Evolutionary conservation across 2,113 vertebrate genomes (phyloP).

Genomic region (Heliornis fulica): DNA sequence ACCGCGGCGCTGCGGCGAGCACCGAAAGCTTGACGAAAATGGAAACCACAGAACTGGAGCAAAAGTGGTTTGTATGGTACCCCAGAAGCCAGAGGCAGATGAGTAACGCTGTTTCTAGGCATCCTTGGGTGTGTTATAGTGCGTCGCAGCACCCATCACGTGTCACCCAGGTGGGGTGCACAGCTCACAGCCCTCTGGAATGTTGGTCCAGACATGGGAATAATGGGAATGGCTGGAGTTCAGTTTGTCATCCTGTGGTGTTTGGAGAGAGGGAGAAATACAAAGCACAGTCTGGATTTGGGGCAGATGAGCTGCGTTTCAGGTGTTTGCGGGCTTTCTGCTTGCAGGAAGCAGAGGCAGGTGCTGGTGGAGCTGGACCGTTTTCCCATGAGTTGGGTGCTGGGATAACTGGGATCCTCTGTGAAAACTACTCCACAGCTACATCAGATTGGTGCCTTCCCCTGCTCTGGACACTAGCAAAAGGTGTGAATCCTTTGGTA

Average conservation of each 20-base stretch:
- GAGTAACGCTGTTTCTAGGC: no score
- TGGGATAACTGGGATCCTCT: background rate
- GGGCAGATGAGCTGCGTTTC: background rate
- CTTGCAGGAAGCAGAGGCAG: background rate
- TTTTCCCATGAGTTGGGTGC: background rate
- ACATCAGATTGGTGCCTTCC: background rate
- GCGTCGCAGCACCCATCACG: background rate
- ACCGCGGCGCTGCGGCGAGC: background rate
- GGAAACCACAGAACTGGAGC: background rate
- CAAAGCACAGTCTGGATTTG: background rate
- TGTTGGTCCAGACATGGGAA: no score
- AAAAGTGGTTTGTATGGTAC: background rate
- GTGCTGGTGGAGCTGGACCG: background rate
- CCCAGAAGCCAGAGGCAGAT: background rate
- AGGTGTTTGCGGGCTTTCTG: background rate
- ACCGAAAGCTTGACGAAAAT: background rate
- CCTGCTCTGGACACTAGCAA: background rate
- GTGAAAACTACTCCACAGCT: background rate
- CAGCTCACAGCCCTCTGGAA: background rate
- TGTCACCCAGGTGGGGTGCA: accelerated
- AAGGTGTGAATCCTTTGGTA: background rate
- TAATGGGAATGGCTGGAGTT: no score
- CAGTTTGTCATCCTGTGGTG: background rate
- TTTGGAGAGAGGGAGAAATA: background rate
- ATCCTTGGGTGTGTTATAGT: background rate